A percentile compares a stretch with the other conserved stretches of the same genome.
These are phyloP conservation scores for Biston betularia DNA, from an alignment of 2,888 invertebrate species.

Conservation along the genomic window DNA sequence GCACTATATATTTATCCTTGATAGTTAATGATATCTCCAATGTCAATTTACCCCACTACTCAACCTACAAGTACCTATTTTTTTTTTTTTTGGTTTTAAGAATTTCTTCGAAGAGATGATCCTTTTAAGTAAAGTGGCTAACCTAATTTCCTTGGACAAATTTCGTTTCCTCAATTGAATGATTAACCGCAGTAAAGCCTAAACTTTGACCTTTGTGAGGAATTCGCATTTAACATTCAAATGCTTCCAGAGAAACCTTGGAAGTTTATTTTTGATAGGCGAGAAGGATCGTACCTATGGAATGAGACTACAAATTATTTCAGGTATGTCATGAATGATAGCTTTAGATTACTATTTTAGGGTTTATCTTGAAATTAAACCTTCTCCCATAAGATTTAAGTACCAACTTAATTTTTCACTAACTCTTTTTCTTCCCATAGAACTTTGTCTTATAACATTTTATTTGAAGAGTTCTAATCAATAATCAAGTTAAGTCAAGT, in stretches of 20 bases:
- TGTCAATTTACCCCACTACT: not conserved
- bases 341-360: not conserved
- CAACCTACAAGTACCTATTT: not conserved
- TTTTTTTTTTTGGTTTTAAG: not conserved
- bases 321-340: not conserved
- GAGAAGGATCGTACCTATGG: slow-evolving; percentile 5
- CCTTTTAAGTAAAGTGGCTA: slow-evolving; percentile 8
- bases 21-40: not conserved
- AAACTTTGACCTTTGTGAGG: slow-evolving; percentile 16
- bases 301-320: not conserved
- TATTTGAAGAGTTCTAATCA: no score
- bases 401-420: no score
- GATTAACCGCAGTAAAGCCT: slow-evolving; percentile 17
- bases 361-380: not conserved
- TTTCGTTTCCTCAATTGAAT: slow-evolving; percentile 19
- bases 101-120: not conserved
- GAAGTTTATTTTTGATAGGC: slow-evolving; percentile 13
- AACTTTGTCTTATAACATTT: no score
- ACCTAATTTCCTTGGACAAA: slow-evolving; percentile 13
- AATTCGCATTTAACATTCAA: slow-evolving; percentile 13
- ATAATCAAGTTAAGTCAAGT: no score
- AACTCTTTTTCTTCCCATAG: no score
- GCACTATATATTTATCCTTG: no score
- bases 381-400: no score
- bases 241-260: slow-evolving; percentile 12